Evolutionary conservation across 2,888 invertebrate genomes (phyloP).

Genomic region (Stenchaetothrips biformis): DNA sequence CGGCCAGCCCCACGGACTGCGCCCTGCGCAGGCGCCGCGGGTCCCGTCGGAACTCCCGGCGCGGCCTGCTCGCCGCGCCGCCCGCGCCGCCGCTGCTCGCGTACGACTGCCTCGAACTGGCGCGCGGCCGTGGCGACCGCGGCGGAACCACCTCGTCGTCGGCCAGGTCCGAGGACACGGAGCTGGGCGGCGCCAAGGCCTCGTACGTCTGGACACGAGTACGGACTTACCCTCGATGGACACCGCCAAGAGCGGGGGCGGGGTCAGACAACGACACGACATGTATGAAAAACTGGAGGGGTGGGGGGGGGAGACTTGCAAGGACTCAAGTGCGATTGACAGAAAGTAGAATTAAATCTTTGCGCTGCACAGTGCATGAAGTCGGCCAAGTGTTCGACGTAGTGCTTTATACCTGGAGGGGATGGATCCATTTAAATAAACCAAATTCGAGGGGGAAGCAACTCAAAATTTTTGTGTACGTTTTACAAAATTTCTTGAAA

Average conservation of each 20-base stretch:
- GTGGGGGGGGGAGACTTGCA: too few species aligned
- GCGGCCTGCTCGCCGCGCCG: not conserved
- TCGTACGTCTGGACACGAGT: conserved; percentile 49
- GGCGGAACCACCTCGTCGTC: not conserved
- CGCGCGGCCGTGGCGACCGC: not conserved
- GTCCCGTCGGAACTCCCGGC: not conserved
- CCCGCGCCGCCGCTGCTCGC: not conserved
- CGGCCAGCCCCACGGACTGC: conserved; percentile 4
- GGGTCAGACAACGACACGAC: not conserved
- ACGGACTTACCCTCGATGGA: conserved; percentile 30
- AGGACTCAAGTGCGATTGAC: too few species aligned
- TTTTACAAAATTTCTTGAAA: too few species aligned
- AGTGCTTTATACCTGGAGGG: too few species aligned
- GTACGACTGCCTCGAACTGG: not conserved
- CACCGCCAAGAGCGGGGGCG: not conserved
- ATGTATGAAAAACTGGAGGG: too few species aligned
- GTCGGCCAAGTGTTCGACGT: too few species aligned
- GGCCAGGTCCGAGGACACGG: conserved; percentile 30
- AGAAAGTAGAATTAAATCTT: too few species aligned
- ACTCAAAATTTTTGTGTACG: too few species aligned
- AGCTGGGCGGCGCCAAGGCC: conserved; percentile 41
- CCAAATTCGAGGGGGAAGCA: too few species aligned
- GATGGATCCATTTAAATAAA: too few species aligned
- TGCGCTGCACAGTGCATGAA: too few species aligned
- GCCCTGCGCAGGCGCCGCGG: conserved; percentile 4